Conservation (phyloP, 2,888 invertebrate genomes). For the Tineola bisselliella region DNA sequence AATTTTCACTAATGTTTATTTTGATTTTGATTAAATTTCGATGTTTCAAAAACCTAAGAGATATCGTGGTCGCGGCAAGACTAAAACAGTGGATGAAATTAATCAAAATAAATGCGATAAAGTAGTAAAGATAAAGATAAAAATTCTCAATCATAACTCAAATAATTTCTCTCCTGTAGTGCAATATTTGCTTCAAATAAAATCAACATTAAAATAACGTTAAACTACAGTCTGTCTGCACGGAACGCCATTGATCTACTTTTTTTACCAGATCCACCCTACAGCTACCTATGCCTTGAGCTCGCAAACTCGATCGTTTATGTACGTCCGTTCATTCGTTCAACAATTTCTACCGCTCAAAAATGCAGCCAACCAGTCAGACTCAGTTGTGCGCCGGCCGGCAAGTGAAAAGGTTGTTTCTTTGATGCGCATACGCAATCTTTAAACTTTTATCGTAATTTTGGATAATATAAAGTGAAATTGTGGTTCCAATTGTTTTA, state of each 20-base stretch:
- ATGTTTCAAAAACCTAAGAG: too few species aligned
- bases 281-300: neutral
- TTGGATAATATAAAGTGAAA: neutral
- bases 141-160: too few species aligned
- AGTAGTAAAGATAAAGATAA: too few species aligned
- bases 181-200: too few species aligned
- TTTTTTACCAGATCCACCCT: neutral
- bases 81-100: too few species aligned
- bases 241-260: neutral
- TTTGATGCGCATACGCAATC: constrained; percentile 45
- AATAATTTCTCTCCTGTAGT: too few species aligned
- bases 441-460: neutral
- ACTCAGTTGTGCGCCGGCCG: constrained; percentile 45
- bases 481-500: neutral
- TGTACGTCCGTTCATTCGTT: neutral
- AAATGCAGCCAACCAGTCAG: neutral
- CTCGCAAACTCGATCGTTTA: neutral
- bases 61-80: too few species aligned
- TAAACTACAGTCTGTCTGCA: neutral
- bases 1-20: too few species aligned
- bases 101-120: too few species aligned
- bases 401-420: constrained; percentile 23
- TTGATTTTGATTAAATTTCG: too few species aligned
- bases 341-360: neutral
- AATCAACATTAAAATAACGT: too few species aligned